Evolutionary conservation across 2,113 vertebrate species (phyloP).

Genomic region (Eretmochelys imbricata): DNA sequence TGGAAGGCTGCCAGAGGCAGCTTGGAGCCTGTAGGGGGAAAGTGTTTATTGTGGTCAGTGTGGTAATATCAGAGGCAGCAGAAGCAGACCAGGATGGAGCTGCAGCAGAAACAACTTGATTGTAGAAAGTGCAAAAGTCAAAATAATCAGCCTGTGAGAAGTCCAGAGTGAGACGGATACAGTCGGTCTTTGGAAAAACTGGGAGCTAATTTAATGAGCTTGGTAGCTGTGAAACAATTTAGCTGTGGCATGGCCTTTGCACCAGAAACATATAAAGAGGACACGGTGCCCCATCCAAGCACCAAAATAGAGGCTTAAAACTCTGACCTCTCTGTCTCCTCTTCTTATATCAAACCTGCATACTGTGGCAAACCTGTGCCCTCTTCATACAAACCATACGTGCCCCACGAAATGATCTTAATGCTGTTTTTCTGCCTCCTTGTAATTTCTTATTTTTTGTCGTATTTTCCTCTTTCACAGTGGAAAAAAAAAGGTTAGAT

Average conservation of each 20-base stretch:
- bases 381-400: background rate
- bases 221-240: fast-evolving
- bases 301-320: background rate
- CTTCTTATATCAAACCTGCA: background rate
- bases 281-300: conserved; percentile 5
- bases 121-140: background rate
- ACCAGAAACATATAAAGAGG: background rate
- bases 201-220: conserved; percentile 35
- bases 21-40: background rate
- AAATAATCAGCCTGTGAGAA: conserved; percentile 39
- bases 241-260: background rate
- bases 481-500: conserved; percentile 69
- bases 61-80: conserved; percentile 38
- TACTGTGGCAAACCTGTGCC: conserved; percentile 19
- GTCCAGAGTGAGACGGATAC: background rate
- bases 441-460: background rate
- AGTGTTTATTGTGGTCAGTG: conserved; percentile 49
- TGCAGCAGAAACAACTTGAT: conserved; percentile 21
- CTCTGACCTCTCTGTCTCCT: conserved; percentile 13
- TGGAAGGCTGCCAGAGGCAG: conserved; percentile 57
- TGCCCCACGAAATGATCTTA: conserved; percentile 30
- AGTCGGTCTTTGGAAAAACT: background rate
- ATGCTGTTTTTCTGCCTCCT: conserved; percentile 40
- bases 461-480: conserved; percentile 52
- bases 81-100: conserved; percentile 2